These are phyloP conservation scores for Zoanthus sociatus DNA, from an alignment of 92 coral and sea anemone species.

Conservation along the genomic window DNA sequence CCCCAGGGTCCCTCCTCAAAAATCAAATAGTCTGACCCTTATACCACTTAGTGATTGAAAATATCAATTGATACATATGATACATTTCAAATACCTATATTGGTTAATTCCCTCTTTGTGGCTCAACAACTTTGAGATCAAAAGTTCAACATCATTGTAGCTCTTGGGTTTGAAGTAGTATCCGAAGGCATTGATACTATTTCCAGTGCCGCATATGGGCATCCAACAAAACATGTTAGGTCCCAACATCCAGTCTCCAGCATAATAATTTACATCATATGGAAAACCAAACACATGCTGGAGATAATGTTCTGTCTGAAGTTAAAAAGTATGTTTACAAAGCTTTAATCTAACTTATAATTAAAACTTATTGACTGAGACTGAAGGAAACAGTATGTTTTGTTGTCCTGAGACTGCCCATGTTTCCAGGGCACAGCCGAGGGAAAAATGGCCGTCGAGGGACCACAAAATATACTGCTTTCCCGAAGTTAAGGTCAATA, in stretches of 20 bases:
- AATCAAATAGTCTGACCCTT: no score
- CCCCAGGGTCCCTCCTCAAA: no score
- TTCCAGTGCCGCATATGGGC: conserved; percentile 71
- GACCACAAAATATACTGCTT: no score
- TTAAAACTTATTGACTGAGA: no score
- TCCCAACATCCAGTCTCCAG: conserved; percentile 95
- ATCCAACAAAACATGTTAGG: conserved; percentile 95
- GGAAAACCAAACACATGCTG: conserved; percentile 83
- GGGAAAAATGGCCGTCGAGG: no score
- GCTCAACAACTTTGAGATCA: conserved; percentile 63
- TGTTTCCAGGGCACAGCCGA: no score
- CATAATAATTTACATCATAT: conserved; percentile 86
- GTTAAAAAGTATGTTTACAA: not conserved
- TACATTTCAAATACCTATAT: conserved; percentile 67
- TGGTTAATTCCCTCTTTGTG: conserved; percentile 70
- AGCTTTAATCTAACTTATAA: no score
- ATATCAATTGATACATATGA: no score
- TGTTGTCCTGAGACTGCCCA: no score
- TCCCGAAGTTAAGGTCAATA: no score
- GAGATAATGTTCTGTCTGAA: conserved; percentile 84
- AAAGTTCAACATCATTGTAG: conserved; percentile 66
- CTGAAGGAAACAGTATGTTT: no score
- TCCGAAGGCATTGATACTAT: conserved; percentile 68
- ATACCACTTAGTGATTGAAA: no score
- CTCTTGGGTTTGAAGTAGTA: conserved; percentile 66